Evolutionary conservation across 1,140 invertebrate species (phyloP), one percentile per base, ranked within the genome.

Genomic region (Drosophila ercepeae): DNA sequence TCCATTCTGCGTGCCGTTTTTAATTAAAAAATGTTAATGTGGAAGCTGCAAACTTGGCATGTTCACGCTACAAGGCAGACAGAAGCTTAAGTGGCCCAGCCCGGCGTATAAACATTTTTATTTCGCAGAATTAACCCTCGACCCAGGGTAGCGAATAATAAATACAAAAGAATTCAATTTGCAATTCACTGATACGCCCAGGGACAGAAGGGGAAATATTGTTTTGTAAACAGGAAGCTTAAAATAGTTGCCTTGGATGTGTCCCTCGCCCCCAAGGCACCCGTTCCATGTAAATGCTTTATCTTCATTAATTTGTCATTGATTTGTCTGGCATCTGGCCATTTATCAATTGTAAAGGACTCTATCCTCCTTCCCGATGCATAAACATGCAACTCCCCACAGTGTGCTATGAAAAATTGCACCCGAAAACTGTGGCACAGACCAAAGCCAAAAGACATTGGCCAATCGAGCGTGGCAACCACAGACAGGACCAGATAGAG

Each of bases 11-110:
- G 19, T 53, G 45, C 23, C 63, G 51, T 78, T 79, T 81, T 84
- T 84, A 84, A 84, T 86, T 88, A 86, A 81, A 81, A 84, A 81
- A 84, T 86, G 63, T 81, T 88, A 84, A 84, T 84, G 55, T 54
- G 44, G 13, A 42, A 49, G 44, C 49, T 57, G 52, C 39, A 44
- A 51, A 61, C 46, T 65, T 51, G 18, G 42, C 49, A 32, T 48
- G 48, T n/a, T n/a, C n/a, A n/a, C n/a, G n/a, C n/a, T n/a, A n/a
- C n/a, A n/a, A n/a, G n/a, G n/a, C n/a, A n/a, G n/a, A n/a, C n/a
- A 34, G 46, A 58, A 49, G 61, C 53, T 77, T 57, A 57, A 73
- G 64, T 63, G 36, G 32, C 59, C 18, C 54, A 52, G 44, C 52
- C 55, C 8, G 21, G 1, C 18, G 29, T 32, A 29, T 9, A 51